These are phyloP conservation scores for Tubulanus polymorphus DNA, from an alignment of 2,888 invertebrate species.

Conservation along the genomic window DNA sequence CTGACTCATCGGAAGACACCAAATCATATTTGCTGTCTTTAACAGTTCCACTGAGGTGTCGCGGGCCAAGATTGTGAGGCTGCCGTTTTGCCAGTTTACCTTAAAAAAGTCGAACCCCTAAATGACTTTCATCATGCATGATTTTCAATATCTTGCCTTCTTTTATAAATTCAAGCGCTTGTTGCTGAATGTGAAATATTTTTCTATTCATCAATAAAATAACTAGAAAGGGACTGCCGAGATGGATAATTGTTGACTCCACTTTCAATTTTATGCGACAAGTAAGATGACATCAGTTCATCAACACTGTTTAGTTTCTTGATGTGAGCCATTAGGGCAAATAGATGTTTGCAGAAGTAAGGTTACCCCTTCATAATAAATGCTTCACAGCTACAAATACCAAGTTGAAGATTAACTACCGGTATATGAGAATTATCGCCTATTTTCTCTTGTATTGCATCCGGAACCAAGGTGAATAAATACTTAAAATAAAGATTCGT, in stretches of 20 bases:
- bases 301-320: background rate
- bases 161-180: background rate
- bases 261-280: background rate
- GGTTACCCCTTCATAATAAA: slow-evolving; percentile 8
- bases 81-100: background rate
- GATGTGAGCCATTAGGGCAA: background rate
- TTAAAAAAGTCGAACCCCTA: background rate
- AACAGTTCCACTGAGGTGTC: background rate
- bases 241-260: background rate
- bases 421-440: background rate
- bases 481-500: background rate
- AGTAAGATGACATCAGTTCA: background rate
- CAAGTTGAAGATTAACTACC: slow-evolving; percentile 1
- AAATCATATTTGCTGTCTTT: no score
- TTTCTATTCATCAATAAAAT: background rate
- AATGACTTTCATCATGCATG: background rate
- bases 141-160: background rate
- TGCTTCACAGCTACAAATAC: slow-evolving; percentile 3
- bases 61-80: background rate
- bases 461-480: background rate
- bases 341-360: slow-evolving; percentile 3
- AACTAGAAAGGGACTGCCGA: no score
- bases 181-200: background rate
- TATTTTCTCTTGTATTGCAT: background rate
- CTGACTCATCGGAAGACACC: no score